phyloP scores from a whole-genome alignment of 2,797 vertebrate genomes.

The Coregonus sp. region DNA sequence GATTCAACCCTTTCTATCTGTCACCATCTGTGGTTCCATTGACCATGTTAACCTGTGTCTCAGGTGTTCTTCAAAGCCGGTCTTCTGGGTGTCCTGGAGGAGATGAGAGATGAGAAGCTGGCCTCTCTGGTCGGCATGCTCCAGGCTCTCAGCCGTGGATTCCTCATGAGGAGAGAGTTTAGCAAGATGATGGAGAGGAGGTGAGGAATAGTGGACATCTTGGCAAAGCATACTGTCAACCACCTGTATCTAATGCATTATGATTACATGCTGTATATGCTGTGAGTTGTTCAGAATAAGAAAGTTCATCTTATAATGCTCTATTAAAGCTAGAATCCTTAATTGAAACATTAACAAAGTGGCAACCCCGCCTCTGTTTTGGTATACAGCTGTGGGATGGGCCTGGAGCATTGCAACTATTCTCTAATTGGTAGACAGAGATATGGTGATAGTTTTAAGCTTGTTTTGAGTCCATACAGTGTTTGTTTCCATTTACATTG shows the following conservation, averaged over 20 bases:
- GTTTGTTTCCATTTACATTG: too few species aligned
- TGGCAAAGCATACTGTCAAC: neutral
- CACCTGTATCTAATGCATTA: too few species aligned
- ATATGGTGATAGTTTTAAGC: too few species aligned
- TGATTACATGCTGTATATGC: too few species aligned
- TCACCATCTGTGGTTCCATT: neutral
- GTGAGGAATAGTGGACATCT: neutral
- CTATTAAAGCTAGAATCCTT: neutral
- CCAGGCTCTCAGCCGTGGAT: constrained; percentile 1
- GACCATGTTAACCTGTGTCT: neutral
- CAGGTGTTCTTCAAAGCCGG: constrained; percentile 5
- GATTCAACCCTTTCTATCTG: neutral
- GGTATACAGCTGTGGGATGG: too few species aligned
- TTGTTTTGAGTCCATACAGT: too few species aligned
- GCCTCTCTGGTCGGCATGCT: neutral
- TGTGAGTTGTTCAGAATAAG: neutral
- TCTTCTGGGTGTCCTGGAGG: neutral
- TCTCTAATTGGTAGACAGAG: too few species aligned
- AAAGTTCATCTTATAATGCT: neutral
- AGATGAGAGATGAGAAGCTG: constrained; percentile 6
- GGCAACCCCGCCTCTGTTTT: too few species aligned
- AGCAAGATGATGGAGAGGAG: neutral
- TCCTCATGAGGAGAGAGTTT: constrained; percentile 1
- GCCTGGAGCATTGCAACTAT: too few species aligned
- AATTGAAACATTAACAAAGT: too few species aligned